phyloP scores from a whole-genome alignment of 2,888 invertebrate species.

The Arge pagana region DNA sequence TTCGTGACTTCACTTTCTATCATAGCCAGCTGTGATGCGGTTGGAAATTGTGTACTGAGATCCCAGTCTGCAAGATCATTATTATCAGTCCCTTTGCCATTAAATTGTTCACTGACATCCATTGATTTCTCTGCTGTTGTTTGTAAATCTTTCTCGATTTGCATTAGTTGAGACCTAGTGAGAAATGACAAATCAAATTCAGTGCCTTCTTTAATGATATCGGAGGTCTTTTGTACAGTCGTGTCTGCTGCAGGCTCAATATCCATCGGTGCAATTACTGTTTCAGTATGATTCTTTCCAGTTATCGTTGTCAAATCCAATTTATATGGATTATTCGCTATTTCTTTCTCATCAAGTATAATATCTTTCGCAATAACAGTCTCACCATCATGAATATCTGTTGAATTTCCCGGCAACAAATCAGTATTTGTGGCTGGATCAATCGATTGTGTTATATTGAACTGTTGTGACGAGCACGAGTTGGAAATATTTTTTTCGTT shows the following conservation, averaged over 20 bases:
- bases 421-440: not conserved
- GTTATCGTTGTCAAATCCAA: not conserved
- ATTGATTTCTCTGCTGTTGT: not conserved
- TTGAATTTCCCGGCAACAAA: not conserved
- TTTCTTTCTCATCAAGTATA: not conserved
- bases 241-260: not conserved
- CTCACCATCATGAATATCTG: not conserved
- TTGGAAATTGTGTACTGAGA: too few relatives aligned
- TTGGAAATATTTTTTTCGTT: too few relatives aligned
- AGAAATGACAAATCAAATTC: constrained; percentile 1
- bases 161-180: constrained; percentile 1
- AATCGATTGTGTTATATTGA: too few relatives aligned
- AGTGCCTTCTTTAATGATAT: too few relatives aligned
- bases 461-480: too few relatives aligned
- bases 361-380: not conserved
- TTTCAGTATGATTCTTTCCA: not conserved
- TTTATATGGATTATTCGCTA: not conserved
- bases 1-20: too few relatives aligned
- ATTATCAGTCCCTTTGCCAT: too few relatives aligned
- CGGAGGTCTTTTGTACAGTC: not conserved
- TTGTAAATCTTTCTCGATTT: constrained; percentile 2
- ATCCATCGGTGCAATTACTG: not conserved
- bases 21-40: too few relatives aligned
- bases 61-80: too few relatives aligned
- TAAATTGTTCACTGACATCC: not conserved